Percentiles rank a stretch among this genome's conserved stretches.
These are phyloP conservation scores for Pachymerium ferrugineum DNA, from an alignment of 2,888 invertebrate genomes.

Conservation along the genomic window DNA sequence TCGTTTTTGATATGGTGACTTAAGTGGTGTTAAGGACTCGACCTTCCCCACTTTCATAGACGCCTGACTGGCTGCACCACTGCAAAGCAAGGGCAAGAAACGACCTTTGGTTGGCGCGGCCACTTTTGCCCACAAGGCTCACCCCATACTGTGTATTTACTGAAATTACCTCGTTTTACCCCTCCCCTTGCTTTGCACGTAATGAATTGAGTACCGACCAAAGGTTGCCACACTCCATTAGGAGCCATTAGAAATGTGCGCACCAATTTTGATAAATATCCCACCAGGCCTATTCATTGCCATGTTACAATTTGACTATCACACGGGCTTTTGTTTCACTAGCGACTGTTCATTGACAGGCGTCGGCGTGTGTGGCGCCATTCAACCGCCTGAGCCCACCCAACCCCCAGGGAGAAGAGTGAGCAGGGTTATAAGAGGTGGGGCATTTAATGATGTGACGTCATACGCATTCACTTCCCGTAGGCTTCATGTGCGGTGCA, in stretches of 20 bases:
- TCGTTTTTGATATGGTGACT: conserved; percentile 1
- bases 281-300: too few species aligned
- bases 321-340: neutral
- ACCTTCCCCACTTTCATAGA: conserved; percentile 14
- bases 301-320: conserved; percentile 16
- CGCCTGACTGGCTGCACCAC: conserved; percentile 1
- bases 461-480: neutral
- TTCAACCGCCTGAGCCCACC: conserved; percentile 2
- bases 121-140: conserved; percentile 22
- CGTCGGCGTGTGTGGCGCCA: conserved; percentile 27
- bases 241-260: too few species aligned
- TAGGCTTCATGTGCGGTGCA: neutral
- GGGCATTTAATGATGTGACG: neutral
- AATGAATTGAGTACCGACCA: conserved; percentile 14
- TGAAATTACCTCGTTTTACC: conserved; percentile 10
- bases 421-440: conserved; percentile 4
- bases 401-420: neutral
- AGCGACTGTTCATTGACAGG: conserved; percentile 4
- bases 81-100: conserved; percentile 7
- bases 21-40: conserved; percentile 23
- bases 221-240: too few species aligned
- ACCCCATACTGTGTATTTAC: conserved; percentile 25
- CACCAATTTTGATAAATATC: too few species aligned
- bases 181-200: conserved; percentile 9
- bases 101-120: conserved; percentile 23